A percentile compares a stretch with the other conserved stretches of the same genome.
phyloP scores from a whole-genome alignment of 2,888 invertebrate species.

The Unio pictorum region DNA sequence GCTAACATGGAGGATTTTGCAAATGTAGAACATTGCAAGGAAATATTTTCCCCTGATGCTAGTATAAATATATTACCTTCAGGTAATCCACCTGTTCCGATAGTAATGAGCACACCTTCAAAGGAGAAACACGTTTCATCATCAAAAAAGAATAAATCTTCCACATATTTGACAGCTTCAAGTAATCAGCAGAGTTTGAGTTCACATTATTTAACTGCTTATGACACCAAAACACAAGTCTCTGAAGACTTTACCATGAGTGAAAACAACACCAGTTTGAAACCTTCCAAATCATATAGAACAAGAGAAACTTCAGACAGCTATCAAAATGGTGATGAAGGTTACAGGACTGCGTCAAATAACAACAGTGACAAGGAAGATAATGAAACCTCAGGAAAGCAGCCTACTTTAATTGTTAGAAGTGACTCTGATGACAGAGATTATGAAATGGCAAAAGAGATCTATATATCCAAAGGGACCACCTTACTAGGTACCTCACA shows the following conservation, averaged over 20 bases:
- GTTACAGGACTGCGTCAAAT: slow-evolving; percentile 25
- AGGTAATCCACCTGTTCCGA: slow-evolving; percentile 27
- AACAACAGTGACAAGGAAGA: slow-evolving; percentile 11
- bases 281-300: not conserved
- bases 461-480: slow-evolving; percentile 56
- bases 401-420: slow-evolving; percentile 5
- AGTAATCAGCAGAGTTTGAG: slow-evolving; percentile 15
- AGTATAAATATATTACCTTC: slow-evolving; percentile 20
- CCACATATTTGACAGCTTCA: slow-evolving; percentile 19
- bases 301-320: slow-evolving; percentile 6
- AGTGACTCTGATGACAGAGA: slow-evolving; percentile 30
- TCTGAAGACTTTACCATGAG: too few species aligned
- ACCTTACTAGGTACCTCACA: slow-evolving; percentile 43
- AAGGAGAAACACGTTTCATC: slow-evolving; percentile 14
- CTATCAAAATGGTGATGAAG: slow-evolving; percentile 29
- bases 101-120: slow-evolving; percentile 35
- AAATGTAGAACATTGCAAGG: slow-evolving; percentile 8
- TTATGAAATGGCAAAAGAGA: slow-evolving; percentile 49
- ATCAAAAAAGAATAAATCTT: slow-evolving; percentile 20
- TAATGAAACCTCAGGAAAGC: slow-evolving; percentile 6
- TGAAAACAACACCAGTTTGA: not conserved
- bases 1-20: slow-evolving; percentile 6
- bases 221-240: slow-evolving; percentile 2
- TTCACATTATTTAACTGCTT: slow-evolving; percentile 27
- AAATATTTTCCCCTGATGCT: slow-evolving; percentile 18